phyloP scores from a whole-genome alignment of 2,888 invertebrate genomes.

The Lypha dubia region DNA sequence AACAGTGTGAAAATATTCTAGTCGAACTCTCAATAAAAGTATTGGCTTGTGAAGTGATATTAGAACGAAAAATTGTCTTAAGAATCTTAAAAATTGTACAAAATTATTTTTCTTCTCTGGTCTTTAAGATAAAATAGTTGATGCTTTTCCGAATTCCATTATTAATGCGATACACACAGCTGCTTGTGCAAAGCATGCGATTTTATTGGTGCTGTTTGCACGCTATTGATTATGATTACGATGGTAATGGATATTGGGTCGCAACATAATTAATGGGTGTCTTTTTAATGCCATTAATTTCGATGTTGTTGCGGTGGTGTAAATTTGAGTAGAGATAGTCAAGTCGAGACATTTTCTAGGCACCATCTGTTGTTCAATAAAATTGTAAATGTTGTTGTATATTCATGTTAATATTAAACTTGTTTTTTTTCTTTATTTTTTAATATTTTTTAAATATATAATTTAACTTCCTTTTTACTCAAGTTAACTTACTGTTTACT shows the following conservation, averaged over 20 bases:
- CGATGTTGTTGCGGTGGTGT: slow-evolving; percentile 56
- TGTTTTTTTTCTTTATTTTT: not conserved
- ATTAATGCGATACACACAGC: slow-evolving; percentile 7
- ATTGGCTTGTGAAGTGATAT: too few species aligned
- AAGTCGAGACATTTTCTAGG: not conserved
- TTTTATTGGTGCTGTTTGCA: slow-evolving; percentile 10
- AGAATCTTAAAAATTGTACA: slow-evolving; percentile 40
- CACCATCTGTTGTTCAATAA: slow-evolving; percentile 28
- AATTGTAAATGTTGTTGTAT: slow-evolving; percentile 5
- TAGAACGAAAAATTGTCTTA: slow-evolving; percentile 41
- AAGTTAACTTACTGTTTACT: not conserved
- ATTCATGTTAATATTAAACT: not conserved
- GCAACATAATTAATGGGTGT: slow-evolving; percentile 65
- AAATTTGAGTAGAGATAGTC: slow-evolving; percentile 10
- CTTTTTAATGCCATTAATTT: slow-evolving; percentile 67
- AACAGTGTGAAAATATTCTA: not conserved
- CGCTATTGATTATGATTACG: slow-evolving; percentile 46
- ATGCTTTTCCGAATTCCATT: slow-evolving; percentile 37
- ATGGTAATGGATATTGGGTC: slow-evolving; percentile 64
- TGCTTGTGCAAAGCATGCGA: not conserved
- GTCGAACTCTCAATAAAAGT: not conserved
- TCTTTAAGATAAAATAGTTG: slow-evolving; percentile 42
- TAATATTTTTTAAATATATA: not conserved
- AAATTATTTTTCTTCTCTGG: not conserved
- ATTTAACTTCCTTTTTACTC: not conserved